These are phyloP conservation scores for Adelges cooleyi DNA, from an alignment of 1,140 invertebrate species.

Conservation along the genomic window DNA sequence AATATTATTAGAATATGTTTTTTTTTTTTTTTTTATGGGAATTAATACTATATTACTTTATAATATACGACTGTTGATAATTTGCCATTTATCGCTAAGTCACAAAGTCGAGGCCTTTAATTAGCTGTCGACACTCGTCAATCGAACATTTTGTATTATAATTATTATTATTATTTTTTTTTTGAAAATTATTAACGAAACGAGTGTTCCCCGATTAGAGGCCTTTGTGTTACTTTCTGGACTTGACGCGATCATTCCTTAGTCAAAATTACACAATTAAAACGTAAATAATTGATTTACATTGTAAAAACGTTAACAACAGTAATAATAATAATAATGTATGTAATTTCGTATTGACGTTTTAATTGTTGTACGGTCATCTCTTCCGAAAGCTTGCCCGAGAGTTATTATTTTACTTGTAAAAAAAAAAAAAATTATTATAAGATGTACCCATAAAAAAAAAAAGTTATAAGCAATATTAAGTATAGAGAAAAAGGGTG, in stretches of 20 bases:
- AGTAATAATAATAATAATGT: too few species aligned
- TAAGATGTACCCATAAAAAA: too few species aligned
- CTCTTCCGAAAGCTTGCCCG: constrained; percentile 13
- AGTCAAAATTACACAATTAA: constrained; percentile 27
- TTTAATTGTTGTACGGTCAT: constrained; percentile 14
- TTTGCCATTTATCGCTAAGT: constrained; percentile 17
- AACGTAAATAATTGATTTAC: constrained; percentile 6
- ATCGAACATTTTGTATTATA: background rate
- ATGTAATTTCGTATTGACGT: constrained; percentile 11
- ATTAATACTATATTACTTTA: background rate
- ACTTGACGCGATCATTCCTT: background rate
- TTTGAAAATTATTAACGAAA: background rate
- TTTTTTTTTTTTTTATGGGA: background rate
- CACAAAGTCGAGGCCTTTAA: constrained; percentile 21
- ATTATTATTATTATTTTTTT: background rate
- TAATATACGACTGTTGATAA: constrained; percentile 15
- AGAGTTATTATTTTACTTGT: background rate
- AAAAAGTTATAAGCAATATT: too few species aligned
- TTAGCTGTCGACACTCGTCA: constrained; percentile 9
- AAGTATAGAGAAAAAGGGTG: background rate
- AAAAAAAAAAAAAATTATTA: too few species aligned
- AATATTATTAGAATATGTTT: background rate
- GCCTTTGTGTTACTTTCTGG: background rate
- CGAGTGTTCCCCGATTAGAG: constrained; percentile 26
- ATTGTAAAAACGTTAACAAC: background rate